Evolutionary conservation across 2,797 vertebrate species (phyloP).

Genomic region (Poeciliopsis gracilis): DNA sequence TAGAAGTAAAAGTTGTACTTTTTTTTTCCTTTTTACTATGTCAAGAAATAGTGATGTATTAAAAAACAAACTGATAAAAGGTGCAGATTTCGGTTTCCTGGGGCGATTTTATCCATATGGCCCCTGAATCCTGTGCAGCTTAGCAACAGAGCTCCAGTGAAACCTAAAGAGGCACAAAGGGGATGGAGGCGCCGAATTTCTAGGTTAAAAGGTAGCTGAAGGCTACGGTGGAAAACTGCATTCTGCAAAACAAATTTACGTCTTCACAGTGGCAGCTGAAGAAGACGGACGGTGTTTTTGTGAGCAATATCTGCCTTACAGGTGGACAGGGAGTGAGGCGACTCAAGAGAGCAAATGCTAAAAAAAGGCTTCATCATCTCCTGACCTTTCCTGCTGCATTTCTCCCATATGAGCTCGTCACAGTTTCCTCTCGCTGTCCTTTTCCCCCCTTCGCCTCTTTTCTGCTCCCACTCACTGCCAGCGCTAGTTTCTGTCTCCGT

Average conservation of each 20-base stretch:
- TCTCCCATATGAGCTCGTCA: conserved; percentile 34
- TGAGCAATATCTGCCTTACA: conserved; percentile 8
- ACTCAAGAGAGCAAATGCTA: conserved; percentile 25
- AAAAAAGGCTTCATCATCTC: conserved; percentile 51
- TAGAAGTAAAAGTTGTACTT: background rate
- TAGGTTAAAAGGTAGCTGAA: conserved; percentile 56
- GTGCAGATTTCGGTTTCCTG: conserved; percentile 25
- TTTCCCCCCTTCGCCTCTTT: conserved; percentile 6
- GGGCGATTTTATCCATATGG: conserved; percentile 32
- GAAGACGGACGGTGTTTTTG: conserved; percentile 10
- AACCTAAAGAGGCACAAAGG: conserved; percentile 17
- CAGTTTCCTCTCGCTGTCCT: conserved; percentile 19
- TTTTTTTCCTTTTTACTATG: background rate
- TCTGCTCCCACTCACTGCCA: conserved; percentile 29
- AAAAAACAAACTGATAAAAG: conserved; percentile 1
- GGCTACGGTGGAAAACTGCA: conserved; percentile 37
- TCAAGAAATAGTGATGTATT: background rate
- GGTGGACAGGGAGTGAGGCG: conserved; percentile 4
- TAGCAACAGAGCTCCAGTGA: conserved; percentile 14
- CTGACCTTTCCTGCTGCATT: conserved; percentile 55
- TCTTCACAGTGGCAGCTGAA: conserved; percentile 8
- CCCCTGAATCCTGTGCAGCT: background rate
- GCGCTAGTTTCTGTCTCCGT: conserved; percentile 19
- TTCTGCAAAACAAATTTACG: conserved; percentile 37
- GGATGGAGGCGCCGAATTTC: conserved; percentile 37